phyloP scores from a whole-genome alignment of 2,888 invertebrate genomes.

The Parapristionchus giblindavisi region DNA sequence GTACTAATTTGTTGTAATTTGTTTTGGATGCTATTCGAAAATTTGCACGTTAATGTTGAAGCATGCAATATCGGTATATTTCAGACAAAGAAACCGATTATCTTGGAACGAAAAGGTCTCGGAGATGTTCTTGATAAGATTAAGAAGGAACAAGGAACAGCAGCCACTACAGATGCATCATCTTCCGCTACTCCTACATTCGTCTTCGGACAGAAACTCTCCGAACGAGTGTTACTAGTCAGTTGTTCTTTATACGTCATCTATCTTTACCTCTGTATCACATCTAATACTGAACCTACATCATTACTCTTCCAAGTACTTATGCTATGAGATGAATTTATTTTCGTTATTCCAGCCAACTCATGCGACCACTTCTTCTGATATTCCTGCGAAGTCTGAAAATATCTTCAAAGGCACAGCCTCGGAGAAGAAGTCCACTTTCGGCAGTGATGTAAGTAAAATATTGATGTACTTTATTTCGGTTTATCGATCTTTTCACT shows the following conservation, averaged over 20 bases:
- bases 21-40: not conserved
- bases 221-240: slow-evolving; percentile 27
- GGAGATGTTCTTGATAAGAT: slow-evolving; percentile 16
- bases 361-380: not conserved
- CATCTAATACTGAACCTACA: not conserved
- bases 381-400: not conserved
- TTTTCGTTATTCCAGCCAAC: slow-evolving; percentile 4
- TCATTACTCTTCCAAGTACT: not conserved
- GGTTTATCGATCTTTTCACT: not conserved
- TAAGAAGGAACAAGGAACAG: slow-evolving; percentile 15
- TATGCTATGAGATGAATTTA: too few species aligned
- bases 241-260: not conserved
- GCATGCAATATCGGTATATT: too few species aligned
- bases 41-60: too few species aligned
- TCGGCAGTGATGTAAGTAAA: slow-evolving; percentile 19
- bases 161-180: not conserved
- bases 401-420: slow-evolving; percentile 15
- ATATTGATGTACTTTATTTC: not conserved
- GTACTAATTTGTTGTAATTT: not conserved
- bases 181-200: not conserved
- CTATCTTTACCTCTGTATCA: not conserved
- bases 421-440: not conserved
- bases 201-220: slow-evolving; percentile 31
- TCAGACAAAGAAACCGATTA: slow-evolving; percentile 23
- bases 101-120: slow-evolving; percentile 18